Conservation (phyloP, 2,888 invertebrate species). For the Trichogramma evanescens region DNA sequence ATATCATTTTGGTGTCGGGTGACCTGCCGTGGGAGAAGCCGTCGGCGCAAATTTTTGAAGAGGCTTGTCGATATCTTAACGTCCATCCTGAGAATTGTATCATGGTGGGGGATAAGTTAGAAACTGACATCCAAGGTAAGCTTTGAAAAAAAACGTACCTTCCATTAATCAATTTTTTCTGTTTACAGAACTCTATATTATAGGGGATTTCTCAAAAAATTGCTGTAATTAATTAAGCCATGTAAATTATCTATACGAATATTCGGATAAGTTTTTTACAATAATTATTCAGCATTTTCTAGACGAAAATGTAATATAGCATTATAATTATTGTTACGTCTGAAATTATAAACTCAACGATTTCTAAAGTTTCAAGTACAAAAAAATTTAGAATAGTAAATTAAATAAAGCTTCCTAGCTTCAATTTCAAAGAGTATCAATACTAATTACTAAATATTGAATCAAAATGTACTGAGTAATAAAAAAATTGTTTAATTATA, state of each 20-base stretch:
- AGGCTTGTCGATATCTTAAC: slow-evolving; percentile 69
- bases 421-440: no score
- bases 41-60: slow-evolving; percentile 71
- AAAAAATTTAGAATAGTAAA: no score
- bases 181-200: slow-evolving; percentile 19
- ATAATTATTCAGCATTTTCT: no score
- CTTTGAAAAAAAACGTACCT: slow-evolving; percentile 4
- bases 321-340: no score
- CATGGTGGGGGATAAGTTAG: slow-evolving; percentile 83
- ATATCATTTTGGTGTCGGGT: slow-evolving; percentile 73
- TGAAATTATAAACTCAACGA: no score
- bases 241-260: slow-evolving; percentile 6
- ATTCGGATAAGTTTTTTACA: slow-evolving; percentile 13
- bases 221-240: slow-evolving; percentile 16
- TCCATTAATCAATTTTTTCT: slow-evolving; percentile 12
- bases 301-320: no score
- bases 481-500: neutral
- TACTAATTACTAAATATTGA: no score
- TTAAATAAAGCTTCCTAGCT: no score
- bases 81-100: slow-evolving; percentile 70
- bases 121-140: slow-evolving; percentile 69
- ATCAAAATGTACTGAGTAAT: no score
- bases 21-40: slow-evolving; percentile 85
- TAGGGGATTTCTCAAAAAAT: slow-evolving; percentile 16
- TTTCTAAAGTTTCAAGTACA: no score